Evolutionary conservation across 2,888 invertebrate species (phyloP), one percentile per base, ranked within the genome.

Genomic region (Lissocephala sabroskyi): DNA sequence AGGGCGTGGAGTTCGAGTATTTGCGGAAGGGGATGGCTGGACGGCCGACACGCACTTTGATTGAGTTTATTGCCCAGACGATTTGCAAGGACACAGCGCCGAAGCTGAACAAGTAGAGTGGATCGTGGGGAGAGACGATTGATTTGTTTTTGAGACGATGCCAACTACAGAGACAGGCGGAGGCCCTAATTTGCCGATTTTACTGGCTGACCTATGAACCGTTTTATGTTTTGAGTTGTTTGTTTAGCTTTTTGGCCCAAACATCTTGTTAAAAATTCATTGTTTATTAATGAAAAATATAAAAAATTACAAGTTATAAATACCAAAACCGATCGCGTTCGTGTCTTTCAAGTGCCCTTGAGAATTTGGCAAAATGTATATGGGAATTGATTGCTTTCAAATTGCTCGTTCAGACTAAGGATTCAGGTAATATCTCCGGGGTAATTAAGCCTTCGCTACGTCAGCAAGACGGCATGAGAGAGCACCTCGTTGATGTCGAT

Each of bases 401-500:
- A 5, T 75, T 75, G 76, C 73, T 64, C 59, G 13, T 30, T 75
- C 58, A 51, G 51, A 45, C 51, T 48, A 42, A 40, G 14, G 19
- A 10, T 9, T 51, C 50, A 28, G 36, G 45, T 59, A 32, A 48
- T 36, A n/a, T 2, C 14, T 36, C n/a, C 36, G 41, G 9, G 17
- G n/a, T n/a, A n/a, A n/a, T 16, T 35, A 35, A 13, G 35, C 16
- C 16, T 10, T 23, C 56, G 62, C 52, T 75, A 79, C 64, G 68
- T 65, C 51, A 84, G 52, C 3, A 78, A 65, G n/a, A 79, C 90
- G 19, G 95, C 94, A 82, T 91, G 93, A 28, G 91, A 90, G 52
- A 96, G 86, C 57, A 96, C 92, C 62, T 90, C 87, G 60, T 94
- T 92, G 18, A 96, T 92, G 83, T 96, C 96, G 87, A 92, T 93